Percentiles rank a stretch among this genome's conserved stretches.
Conservation (phyloP, 2,888 invertebrate genomes). For the Mythimna vitellina region DNA sequence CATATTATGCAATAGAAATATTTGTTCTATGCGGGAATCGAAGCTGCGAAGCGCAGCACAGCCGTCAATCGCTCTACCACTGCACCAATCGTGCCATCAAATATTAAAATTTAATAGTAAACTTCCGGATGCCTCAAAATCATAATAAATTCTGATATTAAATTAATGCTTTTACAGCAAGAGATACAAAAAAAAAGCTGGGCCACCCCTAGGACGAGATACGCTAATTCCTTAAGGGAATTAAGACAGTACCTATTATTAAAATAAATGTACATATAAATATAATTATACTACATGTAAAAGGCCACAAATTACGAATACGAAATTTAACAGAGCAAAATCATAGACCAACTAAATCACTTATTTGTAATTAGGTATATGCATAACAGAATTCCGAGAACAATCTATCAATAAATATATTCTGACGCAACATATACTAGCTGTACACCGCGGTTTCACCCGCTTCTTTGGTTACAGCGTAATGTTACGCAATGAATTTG, state of each 20-base stretch:
- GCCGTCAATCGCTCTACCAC: too few species aligned
- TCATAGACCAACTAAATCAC: not conserved
- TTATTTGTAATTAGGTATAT: not conserved
- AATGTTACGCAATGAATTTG: too few species aligned
- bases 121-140: too few species aligned
- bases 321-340: not conserved
- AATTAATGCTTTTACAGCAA: not conserved
- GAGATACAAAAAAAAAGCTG: not conserved
- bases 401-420: conserved; percentile 10
- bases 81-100: too few species aligned
- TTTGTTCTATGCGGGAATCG: too few species aligned
- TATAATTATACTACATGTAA: not conserved
- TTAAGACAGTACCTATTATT: not conserved
- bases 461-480: too few species aligned
- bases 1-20: too few species aligned
- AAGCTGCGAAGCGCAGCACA: too few species aligned
- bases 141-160: not conserved
- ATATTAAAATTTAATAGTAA: not conserved
- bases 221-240: not conserved
- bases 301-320: too few species aligned
- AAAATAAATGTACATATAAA: not conserved
- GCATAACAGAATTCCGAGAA: conserved; percentile 1
- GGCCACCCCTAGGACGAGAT: not conserved
- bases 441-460: too few species aligned
- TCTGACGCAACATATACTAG: not conserved